Conservation (phyloP, 2,113 vertebrate genomes). For the Pica pica region DNA sequence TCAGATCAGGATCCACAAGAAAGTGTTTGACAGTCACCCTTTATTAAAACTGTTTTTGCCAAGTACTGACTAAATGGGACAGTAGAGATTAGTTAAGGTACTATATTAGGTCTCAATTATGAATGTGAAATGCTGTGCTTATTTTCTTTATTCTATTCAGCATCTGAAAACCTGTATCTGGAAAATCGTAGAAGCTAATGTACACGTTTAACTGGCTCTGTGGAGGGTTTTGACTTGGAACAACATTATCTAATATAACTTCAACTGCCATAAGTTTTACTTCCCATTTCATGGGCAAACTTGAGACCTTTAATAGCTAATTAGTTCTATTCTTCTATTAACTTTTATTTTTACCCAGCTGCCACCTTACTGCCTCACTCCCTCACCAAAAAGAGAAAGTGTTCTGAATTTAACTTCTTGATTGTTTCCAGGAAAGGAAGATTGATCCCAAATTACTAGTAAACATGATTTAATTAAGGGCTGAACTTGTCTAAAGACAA, state of each 20-base stretch:
- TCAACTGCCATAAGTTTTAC: background rate
- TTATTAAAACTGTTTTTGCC: background rate
- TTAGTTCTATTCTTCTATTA: background rate
- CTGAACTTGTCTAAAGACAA: constrained; percentile 14
- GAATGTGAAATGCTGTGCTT: background rate
- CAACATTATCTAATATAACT: background rate
- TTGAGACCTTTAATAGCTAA: background rate
- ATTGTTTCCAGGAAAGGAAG: background rate
- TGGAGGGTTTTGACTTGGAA: background rate
- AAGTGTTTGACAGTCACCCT: background rate
- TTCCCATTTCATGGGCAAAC: background rate
- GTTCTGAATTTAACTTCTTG: background rate
- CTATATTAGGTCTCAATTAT: background rate
- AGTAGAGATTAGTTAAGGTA: background rate
- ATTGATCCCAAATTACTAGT: constrained; percentile 9
- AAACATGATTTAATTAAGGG: constrained; percentile 1
- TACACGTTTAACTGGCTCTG: background rate
- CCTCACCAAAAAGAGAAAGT: background rate
- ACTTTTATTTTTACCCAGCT: background rate
- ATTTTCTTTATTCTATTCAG: background rate
- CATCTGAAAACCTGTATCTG: background rate
- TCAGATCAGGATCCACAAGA: background rate
- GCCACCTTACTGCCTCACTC: background rate
- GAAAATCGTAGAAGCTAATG: background rate
- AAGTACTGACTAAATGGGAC: background rate